Base-by-base conservation (phyloP, 2,888 invertebrate genomes). In the Trissolcus japonicus region DNA sequence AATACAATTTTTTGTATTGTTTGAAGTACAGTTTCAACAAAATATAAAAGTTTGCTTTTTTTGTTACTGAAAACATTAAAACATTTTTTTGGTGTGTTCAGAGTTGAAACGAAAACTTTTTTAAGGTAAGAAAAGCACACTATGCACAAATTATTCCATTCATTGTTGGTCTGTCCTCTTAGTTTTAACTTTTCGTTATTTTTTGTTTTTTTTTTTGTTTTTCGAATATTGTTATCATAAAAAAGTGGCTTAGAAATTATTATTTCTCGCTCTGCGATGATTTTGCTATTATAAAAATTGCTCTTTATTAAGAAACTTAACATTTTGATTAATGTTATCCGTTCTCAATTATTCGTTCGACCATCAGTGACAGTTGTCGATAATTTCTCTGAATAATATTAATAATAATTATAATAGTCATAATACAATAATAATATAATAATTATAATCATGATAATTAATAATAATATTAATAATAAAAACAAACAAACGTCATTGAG, bases 241-340 rank as follows among this genome's bases (percentile, higher is more conserved):
- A 72, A 72, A 71, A 53, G 62, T 66, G 71, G 61, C 76, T 72
- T 65, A 71, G 56, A 76, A 67, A 67, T 67, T 59, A 63, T 68
- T 55, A 53, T 66, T 35, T 62, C 53, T 72, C 67, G 62, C 68
- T 72, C 72, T 72, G 72, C 72, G 61, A 72, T 59, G 50, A 17
- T 77, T 72, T 76, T 71, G 53, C 57, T 76, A 60, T 63, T 76
- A 77, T 77, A 76, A 72, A 77, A 77, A 72, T 77, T 77, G 72
- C 71, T 76, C 67, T 76, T 76, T 55, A 72, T 77, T 77, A 73
- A 78, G 66, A 78, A 78, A 78, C 73, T 66, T 73, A 78, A 78
- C 77, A 73, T 73, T 78, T 78, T 78, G 73, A 78, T 73, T 73
- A 65, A 68, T 73, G 65, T 68, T 57, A 43, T 73, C 65, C 60